Evolutionary conservation across 2,113 vertebrate genomes (phyloP).

Genomic region (Ptilonorhynchus violaceus): DNA sequence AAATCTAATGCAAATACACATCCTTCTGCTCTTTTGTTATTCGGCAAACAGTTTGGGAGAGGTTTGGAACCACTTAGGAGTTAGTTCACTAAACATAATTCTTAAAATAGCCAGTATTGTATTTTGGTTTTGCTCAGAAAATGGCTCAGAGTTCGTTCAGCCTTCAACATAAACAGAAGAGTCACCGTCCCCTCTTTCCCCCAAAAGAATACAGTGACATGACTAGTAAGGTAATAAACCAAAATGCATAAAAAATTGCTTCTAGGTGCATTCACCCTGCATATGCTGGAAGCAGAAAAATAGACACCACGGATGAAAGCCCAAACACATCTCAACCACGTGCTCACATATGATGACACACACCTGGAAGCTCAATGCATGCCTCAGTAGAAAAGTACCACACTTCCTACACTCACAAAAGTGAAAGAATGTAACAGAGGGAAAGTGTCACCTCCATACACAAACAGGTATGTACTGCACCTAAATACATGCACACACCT

Average conservation of each 20-base stretch:
- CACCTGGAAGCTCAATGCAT: background rate
- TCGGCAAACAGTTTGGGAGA: background rate
- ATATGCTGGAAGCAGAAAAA: background rate
- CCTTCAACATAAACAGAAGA: background rate
- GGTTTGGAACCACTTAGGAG: background rate
- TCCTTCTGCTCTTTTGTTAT: background rate
- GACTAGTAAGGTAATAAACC: background rate
- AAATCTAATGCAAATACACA: slow-evolving; percentile 19
- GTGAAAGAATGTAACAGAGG: background rate
- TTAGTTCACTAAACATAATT: background rate
- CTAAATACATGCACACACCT: background rate
- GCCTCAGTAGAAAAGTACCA: background rate
- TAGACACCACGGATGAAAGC: background rate
- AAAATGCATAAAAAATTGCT: background rate
- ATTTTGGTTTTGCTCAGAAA: background rate
- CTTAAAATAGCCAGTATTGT: background rate
- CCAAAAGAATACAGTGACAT: background rate
- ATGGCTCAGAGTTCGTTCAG: background rate
- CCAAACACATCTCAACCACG: background rate
- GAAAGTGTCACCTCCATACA: background rate
- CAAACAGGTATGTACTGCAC: background rate
- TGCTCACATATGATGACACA: background rate
- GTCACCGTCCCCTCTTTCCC: background rate
- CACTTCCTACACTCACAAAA: background rate
- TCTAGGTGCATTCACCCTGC: background rate